Percentiles rank a stretch among this genome's conserved stretches.
phyloP scores from a whole-genome alignment of 2,797 vertebrate genomes.

The Amphiprion clarkii region DNA sequence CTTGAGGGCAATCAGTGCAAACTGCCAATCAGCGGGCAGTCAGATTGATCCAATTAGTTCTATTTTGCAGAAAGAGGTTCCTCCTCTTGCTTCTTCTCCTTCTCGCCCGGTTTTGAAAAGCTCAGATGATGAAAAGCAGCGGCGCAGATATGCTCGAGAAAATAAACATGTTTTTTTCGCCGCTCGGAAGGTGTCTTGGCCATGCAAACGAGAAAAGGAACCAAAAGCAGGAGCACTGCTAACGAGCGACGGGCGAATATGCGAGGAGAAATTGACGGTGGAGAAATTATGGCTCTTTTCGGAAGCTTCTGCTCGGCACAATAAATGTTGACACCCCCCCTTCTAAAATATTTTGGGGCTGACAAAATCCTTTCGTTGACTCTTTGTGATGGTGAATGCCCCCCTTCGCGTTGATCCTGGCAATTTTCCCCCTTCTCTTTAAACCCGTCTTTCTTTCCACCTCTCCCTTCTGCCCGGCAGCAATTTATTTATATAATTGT shows the following conservation, averaged over 20 bases:
- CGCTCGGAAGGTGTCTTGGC: conserved; percentile 42
- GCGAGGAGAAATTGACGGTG: background rate
- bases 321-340: conserved; percentile 71
- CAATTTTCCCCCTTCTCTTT: conserved; percentile 76
- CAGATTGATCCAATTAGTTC: conserved; percentile 78
- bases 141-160: too few relatives aligned
- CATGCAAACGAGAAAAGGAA: conserved; percentile 37
- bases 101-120: too few relatives aligned
- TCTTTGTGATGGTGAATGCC: conserved; percentile 86
- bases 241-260: conserved; percentile 58
- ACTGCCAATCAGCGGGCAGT: conserved; percentile 70
- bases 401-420: conserved; percentile 84
- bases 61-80: conserved; percentile 34
- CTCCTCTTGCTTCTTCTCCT: conserved; percentile 21
- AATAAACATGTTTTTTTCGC: conserved; percentile 10
- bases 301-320: conserved; percentile 72
- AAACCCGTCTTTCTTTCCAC: conserved; percentile 81
- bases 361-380: conserved; percentile 80
- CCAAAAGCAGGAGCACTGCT: conserved; percentile 37
- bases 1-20: conserved; percentile 43
- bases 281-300: conserved; percentile 69
- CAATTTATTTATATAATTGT: conserved; percentile 83
- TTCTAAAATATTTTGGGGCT: conserved; percentile 73
- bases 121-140: too few relatives aligned
- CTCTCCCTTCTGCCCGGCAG: conserved; percentile 81